Evolutionary conservation across 1,140 invertebrate species (phyloP).

Genomic region (Phortica variegata): DNA sequence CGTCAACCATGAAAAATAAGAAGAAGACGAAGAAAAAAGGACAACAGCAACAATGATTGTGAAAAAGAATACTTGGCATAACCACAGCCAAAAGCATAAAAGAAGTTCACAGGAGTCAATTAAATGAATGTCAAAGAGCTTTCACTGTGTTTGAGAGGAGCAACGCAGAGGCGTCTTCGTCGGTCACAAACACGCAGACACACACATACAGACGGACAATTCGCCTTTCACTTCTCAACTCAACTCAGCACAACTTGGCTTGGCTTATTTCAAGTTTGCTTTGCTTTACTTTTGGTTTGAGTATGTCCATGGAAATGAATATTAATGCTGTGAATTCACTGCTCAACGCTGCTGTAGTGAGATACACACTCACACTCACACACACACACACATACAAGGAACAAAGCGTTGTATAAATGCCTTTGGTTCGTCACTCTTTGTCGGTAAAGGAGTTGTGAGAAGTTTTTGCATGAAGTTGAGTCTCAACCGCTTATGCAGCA

Average conservation of each 20-base stretch:
- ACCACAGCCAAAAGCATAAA: constrained; percentile 16
- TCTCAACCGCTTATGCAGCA: constrained; percentile 26
- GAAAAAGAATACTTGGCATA: no score
- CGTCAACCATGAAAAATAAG: no score
- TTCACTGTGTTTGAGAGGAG: constrained; percentile 10
- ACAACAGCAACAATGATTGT: no score
- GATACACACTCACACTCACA: no score
- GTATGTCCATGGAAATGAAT: constrained; percentile 52
- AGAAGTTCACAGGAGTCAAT: constrained; percentile 33
- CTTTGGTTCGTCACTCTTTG: constrained; percentile 21
- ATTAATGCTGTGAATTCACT: constrained; percentile 42
- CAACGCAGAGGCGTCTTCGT: constrained; percentile 11
- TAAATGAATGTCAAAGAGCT: constrained; percentile 52
- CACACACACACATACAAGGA: no score
- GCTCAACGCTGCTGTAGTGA: no score
- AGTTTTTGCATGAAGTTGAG: constrained; percentile 20
- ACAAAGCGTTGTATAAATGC: constrained; percentile 4
- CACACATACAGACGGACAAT: constrained; percentile 7
- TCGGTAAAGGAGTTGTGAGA: constrained; percentile 48
- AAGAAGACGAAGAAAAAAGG: no score
- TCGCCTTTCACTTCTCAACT: constrained; percentile 12
- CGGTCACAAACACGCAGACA: constrained; percentile 28
- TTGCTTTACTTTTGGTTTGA: constrained; percentile 21
- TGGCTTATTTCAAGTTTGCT: no score
- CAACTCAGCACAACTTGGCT: constrained; percentile 16